These are phyloP conservation scores for Conchocele bisecta DNA, from an alignment of 2,888 invertebrate genomes.

Conservation along the genomic window DNA sequence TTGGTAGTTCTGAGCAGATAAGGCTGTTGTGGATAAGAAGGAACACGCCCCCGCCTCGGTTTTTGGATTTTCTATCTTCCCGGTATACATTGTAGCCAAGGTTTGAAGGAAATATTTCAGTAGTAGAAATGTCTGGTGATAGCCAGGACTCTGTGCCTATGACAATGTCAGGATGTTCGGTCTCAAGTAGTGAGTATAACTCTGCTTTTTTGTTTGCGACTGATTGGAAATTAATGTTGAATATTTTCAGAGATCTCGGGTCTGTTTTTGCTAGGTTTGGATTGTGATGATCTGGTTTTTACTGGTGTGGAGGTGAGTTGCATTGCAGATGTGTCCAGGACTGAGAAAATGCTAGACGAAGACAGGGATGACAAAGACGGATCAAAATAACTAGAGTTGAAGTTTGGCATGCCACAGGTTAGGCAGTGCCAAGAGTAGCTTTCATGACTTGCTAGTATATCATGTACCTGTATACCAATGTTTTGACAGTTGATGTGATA, in stretches of 20 bases:
- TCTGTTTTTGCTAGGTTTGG: neutral
- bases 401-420: slow-evolving; percentile 11
- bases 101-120: neutral
- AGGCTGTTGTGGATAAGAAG: neutral
- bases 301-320: neutral
- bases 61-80: neutral
- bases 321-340: neutral
- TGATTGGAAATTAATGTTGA: slow-evolving; percentile 2
- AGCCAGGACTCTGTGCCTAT: slow-evolving; percentile 4
- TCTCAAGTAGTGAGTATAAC: neutral
- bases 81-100: neutral
- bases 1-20: neutral
- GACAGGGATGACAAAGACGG: neutral
- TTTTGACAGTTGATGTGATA: slow-evolving; percentile 4
- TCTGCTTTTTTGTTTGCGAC: slow-evolving; percentile 1
- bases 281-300: neutral
- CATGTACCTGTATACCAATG: neutral
- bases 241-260: neutral
- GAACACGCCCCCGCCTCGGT: neutral
- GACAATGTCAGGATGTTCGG: slow-evolving; percentile 7
- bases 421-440: slow-evolving; percentile 16
- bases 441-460: slow-evolving; percentile 9
- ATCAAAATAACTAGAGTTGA: slow-evolving; percentile 2
- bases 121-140: neutral
- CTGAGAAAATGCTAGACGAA: neutral